Conservation (phyloP, 1,140 invertebrate genomes). For the Pteromalus puparum region DNA sequence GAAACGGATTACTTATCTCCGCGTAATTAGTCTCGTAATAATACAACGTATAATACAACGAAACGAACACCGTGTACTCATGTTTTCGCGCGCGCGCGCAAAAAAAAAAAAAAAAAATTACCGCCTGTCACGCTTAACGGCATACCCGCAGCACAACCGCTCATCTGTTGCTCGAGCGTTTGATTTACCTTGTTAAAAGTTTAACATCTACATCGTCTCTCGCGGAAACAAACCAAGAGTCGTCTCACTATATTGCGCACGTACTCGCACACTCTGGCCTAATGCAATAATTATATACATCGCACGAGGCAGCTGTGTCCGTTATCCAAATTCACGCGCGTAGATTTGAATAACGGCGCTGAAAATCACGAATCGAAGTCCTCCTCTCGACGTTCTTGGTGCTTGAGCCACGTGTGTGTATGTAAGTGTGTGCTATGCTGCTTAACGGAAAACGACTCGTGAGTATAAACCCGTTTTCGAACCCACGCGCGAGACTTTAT, state of each 20-base stretch:
- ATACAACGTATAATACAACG: not conserved
- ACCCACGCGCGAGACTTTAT: not conserved
- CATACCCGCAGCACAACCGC: not conserved
- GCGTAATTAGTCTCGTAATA: not conserved
- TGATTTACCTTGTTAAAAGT: not conserved
- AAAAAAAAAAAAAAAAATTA: not conserved
- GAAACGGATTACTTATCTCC: not conserved
- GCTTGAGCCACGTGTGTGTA: not conserved
- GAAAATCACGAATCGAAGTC: not conserved
- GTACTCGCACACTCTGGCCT: not conserved
- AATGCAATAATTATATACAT: not conserved
- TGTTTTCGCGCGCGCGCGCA: not conserved
- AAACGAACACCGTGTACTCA: too few relatives aligned
- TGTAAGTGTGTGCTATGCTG: not conserved
- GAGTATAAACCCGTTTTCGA: not conserved
- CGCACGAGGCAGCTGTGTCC: not conserved
- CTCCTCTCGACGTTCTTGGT: too few relatives aligned
- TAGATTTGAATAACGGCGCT: constrained; percentile 1
- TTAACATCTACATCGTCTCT: not conserved
- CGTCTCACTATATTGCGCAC: not conserved
- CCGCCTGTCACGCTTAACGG: not conserved
- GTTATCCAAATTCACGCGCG: not conserved
- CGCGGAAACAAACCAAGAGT: too few relatives aligned
- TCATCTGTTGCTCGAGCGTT: not conserved
- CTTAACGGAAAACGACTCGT: not conserved